Evolutionary conservation across 2,888 invertebrate species (phyloP).

Genomic region (Meliscaeva auricollis): DNA sequence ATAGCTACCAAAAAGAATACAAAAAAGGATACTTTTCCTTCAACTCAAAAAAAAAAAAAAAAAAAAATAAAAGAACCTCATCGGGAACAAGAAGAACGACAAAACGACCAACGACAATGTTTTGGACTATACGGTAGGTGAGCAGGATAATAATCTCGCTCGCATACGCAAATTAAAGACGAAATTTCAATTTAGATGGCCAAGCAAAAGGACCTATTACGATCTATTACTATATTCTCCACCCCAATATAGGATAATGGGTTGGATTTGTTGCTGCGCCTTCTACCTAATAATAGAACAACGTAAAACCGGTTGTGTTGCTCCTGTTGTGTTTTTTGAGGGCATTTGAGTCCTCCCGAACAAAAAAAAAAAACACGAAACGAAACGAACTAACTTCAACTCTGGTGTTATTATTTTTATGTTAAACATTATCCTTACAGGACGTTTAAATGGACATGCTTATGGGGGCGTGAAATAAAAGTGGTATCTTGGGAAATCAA

Average conservation of each 20-base stretch:
- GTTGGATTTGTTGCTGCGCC: constrained; percentile 68
- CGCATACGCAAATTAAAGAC: constrained; percentile 64
- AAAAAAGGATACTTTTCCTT: constrained; percentile 43
- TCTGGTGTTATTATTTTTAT: constrained; percentile 71
- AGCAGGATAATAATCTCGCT: constrained; percentile 44
- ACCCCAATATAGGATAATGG: constrained; percentile 52
- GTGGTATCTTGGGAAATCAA: constrained; percentile 75
- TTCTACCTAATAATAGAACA: not conserved
- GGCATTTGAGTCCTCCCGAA: constrained; percentile 7
- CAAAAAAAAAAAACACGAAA: not conserved
- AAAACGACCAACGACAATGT: not conserved
- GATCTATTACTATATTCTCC: constrained; percentile 65
- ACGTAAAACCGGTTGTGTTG: constrained; percentile 26
- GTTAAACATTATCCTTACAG: constrained; percentile 74
- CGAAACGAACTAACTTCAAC: constrained; percentile 51
- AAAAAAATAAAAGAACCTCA: not conserved
- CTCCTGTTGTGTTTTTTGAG: not conserved
- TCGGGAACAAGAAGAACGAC: not conserved
- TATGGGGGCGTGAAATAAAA: constrained; percentile 75
- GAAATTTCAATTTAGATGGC: constrained; percentile 66
- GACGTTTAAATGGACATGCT: constrained; percentile 75
- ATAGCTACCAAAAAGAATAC: constrained; percentile 11
- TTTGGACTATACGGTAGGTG: not conserved
- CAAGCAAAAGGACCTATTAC: constrained; percentile 63
- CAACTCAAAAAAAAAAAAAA: not conserved